Evolutionary conservation across 92 coral and sea anemone genomes (phyloP).

Genomic region (Parazoanthus darwini): DNA sequence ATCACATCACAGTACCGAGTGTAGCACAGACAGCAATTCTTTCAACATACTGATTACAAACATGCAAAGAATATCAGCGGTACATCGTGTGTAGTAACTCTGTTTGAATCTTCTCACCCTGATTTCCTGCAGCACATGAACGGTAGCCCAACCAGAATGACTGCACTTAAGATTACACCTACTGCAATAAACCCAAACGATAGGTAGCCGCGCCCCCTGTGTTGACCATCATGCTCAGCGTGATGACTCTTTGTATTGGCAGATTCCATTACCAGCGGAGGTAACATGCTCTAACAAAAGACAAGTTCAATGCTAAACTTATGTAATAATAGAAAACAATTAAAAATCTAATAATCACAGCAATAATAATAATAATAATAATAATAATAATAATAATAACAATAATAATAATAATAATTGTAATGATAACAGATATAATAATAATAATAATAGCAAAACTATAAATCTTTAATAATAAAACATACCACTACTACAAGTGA

Average conservation of each 20-base stretch:
- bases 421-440: no score
- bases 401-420: no score
- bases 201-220: neutral
- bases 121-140: slow-evolving; percentile 31
- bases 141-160: slow-evolving; percentile 15
- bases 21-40: neutral
- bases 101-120: neutral
- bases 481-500: no score
- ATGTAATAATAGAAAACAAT: neutral
- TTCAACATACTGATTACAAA: neutral
- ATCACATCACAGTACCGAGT: neutral
- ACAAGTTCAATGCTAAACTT: no score
- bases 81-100: neutral
- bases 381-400: no score
- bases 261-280: slow-evolving; percentile 12
- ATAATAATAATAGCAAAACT: no score
- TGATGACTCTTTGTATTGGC: neutral
- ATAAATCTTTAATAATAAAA: no score
- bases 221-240: neutral
- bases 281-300: neutral
- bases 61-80: neutral
- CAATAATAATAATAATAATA: no score
- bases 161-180: slow-evolving; percentile 19
- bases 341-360: no score
- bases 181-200: slow-evolving; percentile 23